Conservation (phyloP, 2,113 vertebrate species). For the Toxotes jaculatrix region DNA sequence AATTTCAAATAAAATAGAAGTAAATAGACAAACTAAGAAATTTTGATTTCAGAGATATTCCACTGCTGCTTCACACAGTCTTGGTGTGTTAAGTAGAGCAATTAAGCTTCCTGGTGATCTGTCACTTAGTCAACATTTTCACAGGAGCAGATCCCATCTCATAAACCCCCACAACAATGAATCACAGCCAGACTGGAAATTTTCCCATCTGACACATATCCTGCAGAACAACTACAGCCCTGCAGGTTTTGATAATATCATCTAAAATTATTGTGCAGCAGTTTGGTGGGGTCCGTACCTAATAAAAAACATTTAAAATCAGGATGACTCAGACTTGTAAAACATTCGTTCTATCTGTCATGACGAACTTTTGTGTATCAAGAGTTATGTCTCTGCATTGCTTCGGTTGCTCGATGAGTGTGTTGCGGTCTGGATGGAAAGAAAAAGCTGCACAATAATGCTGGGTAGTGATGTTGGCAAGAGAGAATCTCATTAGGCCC, state of each 20-base stretch:
- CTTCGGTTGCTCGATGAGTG: slow-evolving; percentile 44
- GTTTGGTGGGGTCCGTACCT: background rate
- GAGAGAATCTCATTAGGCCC: slow-evolving; percentile 69
- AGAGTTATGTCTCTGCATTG: slow-evolving; percentile 31
- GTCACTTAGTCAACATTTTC: slow-evolving; percentile 51
- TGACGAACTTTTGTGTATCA: slow-evolving; percentile 9
- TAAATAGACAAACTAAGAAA: background rate
- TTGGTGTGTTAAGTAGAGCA: background rate
- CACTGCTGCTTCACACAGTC: background rate
- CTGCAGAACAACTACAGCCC: slow-evolving; percentile 21
- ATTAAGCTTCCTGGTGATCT: slow-evolving; percentile 16
- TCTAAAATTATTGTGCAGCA: background rate
- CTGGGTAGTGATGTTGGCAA: slow-evolving; percentile 60
- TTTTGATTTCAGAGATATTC: background rate
- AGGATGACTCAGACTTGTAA: slow-evolving; percentile 50
- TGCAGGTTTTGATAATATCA: slow-evolving; percentile 41
- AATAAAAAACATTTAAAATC: slow-evolving; percentile 23
- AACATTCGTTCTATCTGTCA: slow-evolving; percentile 43
- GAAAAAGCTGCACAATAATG: slow-evolving; percentile 53
- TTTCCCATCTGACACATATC: slow-evolving; percentile 61
- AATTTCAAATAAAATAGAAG: background rate
- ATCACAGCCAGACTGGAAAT: slow-evolving; percentile 49
- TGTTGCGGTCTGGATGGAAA: slow-evolving; percentile 59
- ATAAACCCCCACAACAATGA: slow-evolving; percentile 50
- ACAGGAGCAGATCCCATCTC: slow-evolving; percentile 26